Conservation (phyloP, 2,797 vertebrate genomes). For the Malacoctenus gilli region DNA sequence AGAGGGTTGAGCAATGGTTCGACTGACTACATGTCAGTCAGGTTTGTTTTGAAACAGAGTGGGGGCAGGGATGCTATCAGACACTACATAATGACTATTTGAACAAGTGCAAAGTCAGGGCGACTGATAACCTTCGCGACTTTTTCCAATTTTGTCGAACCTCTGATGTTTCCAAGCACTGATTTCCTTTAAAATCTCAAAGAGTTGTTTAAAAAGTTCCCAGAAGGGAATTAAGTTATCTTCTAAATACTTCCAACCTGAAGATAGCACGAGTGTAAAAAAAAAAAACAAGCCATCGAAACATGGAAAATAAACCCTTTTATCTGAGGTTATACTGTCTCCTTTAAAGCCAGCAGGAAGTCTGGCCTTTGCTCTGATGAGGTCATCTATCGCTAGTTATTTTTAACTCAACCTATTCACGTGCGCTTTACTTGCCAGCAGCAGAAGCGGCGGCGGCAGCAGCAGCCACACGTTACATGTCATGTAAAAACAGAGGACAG, state of each 20-base stretch:
- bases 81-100: no score
- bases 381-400: constrained; percentile 55
- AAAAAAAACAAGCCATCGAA: no score
- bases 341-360: constrained; percentile 4
- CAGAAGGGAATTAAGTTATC: no score
- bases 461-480: constrained; percentile 13
- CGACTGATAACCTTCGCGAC: constrained; percentile 8
- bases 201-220: no score
- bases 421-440: constrained; percentile 20
- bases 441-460: neutral
- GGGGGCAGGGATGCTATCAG: constrained; percentile 43
- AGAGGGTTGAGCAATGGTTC: constrained; percentile 62
- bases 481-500: constrained; percentile 29
- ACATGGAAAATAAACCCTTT: neutral
- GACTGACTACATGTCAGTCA: constrained; percentile 61
- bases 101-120: constrained; percentile 27
- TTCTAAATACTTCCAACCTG: neutral
- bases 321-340: neutral
- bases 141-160: neutral
- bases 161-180: no score
- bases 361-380: constrained; percentile 31
- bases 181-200: no score
- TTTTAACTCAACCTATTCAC: constrained; percentile 54
- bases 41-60: constrained; percentile 70
- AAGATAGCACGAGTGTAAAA: neutral